Conservation (phyloP, 2,113 vertebrate genomes). For the Phrynosoma platyrhinos region DNA sequence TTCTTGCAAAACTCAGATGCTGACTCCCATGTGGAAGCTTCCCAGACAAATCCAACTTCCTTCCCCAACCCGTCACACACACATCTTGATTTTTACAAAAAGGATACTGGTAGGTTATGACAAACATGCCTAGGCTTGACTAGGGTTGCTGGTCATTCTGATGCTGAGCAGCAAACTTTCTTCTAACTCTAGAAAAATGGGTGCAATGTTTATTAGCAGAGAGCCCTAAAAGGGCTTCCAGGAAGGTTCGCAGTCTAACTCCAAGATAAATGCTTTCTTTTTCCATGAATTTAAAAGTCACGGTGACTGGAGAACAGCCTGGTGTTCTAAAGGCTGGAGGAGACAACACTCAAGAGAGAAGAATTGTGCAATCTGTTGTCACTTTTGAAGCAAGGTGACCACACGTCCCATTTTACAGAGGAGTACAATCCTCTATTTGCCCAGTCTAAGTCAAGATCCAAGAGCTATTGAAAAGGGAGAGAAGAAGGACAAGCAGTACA, state of each 20-base stretch:
- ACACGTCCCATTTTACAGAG: background rate
- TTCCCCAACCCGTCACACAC: background rate
- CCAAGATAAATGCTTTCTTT: background rate
- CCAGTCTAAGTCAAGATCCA: no score
- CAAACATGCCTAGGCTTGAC: background rate
- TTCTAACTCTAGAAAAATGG: no score
- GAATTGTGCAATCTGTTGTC: background rate
- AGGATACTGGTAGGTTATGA: background rate
- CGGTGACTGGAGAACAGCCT: background rate
- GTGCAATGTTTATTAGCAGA: background rate
- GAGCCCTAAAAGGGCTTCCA: background rate
- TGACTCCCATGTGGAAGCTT: constrained; percentile 4
- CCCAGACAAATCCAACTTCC: background rate
- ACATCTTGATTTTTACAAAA: background rate
- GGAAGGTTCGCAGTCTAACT: background rate
- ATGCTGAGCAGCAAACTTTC: background rate
- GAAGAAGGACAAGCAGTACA: no score
- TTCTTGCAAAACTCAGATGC: background rate
- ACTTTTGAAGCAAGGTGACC: background rate
- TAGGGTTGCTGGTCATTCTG: background rate
- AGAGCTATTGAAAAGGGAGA: no score
- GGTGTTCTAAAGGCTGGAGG: background rate
- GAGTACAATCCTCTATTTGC: background rate
- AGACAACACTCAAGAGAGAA: background rate
- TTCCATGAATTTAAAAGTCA: background rate